Evolutionary conservation across 2,797 vertebrate species (phyloP).

Genomic region (Eulemur mongoz): DNA sequence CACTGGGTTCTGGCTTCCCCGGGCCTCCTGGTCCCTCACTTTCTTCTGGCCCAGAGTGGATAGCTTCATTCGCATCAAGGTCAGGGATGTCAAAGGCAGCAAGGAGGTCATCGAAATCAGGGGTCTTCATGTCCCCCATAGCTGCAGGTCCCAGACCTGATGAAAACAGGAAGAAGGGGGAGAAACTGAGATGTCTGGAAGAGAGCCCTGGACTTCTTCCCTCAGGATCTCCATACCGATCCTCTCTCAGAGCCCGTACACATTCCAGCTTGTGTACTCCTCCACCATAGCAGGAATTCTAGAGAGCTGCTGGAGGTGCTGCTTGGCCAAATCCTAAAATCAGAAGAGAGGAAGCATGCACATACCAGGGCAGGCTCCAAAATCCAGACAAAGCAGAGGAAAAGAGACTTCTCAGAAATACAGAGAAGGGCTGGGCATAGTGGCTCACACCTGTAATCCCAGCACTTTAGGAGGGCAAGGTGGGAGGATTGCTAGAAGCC

Average conservation of each 20-base stretch:
- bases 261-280: neutral
- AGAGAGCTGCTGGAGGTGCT: neutral
- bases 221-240: neutral
- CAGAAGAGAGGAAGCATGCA: neutral
- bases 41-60: slow-evolving; percentile 92
- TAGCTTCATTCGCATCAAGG: slow-evolving; percentile 96
- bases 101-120: slow-evolving; percentile 97
- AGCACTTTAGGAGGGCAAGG: neutral
- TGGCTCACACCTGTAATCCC: neutral
- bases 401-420: slow-evolving; percentile 26
- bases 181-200: slow-evolving; percentile 7
- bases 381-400: neutral
- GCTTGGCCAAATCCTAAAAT: neutral
- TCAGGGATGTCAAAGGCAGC: slow-evolving; percentile 99
- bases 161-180: neutral
- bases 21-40: slow-evolving; percentile 86
- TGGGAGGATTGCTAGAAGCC: neutral
- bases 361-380: neutral
- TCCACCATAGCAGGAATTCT: neutral
- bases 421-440: neutral
- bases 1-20: slow-evolving; percentile 61
- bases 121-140: slow-evolving; percentile 99
- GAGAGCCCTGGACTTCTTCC: neutral
- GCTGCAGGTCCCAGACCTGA: slow-evolving; percentile 82
- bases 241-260: neutral